These are phyloP conservation scores for Megastigmus dorsalis DNA, from an alignment of 2,888 invertebrate genomes.

Conservation along the genomic window DNA sequence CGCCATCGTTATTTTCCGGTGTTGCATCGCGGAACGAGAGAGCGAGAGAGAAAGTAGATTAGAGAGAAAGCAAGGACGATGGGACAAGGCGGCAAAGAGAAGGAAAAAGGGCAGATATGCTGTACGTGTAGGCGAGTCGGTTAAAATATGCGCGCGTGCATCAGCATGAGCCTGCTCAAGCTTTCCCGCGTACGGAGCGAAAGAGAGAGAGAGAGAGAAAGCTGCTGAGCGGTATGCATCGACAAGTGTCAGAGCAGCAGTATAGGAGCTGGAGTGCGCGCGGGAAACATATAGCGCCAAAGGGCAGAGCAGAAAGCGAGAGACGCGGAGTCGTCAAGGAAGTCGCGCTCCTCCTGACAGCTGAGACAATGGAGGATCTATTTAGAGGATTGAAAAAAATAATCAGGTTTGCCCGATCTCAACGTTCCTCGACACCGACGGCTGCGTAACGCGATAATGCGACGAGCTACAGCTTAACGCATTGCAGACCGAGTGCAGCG, in stretches of 20 bases:
- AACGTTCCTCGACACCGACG: not conserved
- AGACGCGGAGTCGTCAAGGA: not conserved
- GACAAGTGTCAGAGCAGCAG: too few species aligned
- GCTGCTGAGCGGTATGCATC: too few species aligned
- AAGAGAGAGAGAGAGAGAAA: not conserved
- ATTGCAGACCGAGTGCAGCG: constrained; percentile 44
- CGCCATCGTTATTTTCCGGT: constrained; percentile 29
- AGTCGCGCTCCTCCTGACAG: too few species aligned
- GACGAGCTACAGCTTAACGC: too few species aligned
- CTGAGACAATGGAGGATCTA: constrained; percentile 62
- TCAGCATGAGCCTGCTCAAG: too few species aligned
- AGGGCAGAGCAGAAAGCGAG: not conserved
- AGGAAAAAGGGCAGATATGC: too few species aligned
- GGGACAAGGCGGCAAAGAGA: too few species aligned
- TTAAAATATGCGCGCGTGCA: constrained; percentile 15
- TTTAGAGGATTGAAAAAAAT: constrained; percentile 72
- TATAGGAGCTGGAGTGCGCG: too few species aligned
- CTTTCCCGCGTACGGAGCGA: not conserved
- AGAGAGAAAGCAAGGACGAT: not conserved
- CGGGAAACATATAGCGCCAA: not conserved
- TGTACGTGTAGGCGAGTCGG: not conserved
- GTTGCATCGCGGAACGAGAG: too few species aligned
- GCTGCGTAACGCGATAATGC: constrained; percentile 12
- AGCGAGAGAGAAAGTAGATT: too few species aligned
- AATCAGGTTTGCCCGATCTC: constrained; percentile 68